Evolutionary conservation across 2,888 invertebrate genomes (phyloP).

Genomic region (Drosophila stalkeri): DNA sequence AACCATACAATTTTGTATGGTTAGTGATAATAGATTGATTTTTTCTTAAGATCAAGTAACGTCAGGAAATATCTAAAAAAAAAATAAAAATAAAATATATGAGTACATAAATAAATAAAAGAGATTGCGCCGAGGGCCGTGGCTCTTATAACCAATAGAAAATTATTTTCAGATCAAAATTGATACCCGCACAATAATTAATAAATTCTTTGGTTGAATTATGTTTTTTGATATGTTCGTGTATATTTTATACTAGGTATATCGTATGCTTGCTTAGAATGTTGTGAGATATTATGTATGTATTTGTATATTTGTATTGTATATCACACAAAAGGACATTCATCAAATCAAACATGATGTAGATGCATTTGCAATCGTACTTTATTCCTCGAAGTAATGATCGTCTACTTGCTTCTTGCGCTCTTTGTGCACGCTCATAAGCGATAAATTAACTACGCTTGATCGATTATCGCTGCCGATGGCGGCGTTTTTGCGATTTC

Average conservation of each 20-base stretch:
- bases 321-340: not conserved
- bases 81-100: no score
- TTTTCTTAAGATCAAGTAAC: no score
- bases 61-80: no score
- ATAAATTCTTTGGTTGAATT: not conserved
- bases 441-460: not conserved
- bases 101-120: no score
- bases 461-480: not conserved
- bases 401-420: conserved; percentile 9
- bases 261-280: not conserved
- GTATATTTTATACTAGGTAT: not conserved
- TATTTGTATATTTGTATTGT: no score
- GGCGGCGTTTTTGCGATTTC: conserved; percentile 19
- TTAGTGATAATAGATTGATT: no score
- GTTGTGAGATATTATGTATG: no score
- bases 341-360: not conserved
- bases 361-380: not conserved
- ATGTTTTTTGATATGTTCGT: not conserved
- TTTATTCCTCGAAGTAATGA: conserved; percentile 41
- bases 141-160: not conserved
- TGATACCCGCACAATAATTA: not conserved
- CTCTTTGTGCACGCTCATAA: not conserved
- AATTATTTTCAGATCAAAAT: not conserved
- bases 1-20: no score
- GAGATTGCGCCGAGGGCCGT: not conserved